Evolutionary conservation across 2,888 invertebrate species (phyloP), one percentile per base, ranked within the genome.

Genomic region (Coenonympha arcania): DNA sequence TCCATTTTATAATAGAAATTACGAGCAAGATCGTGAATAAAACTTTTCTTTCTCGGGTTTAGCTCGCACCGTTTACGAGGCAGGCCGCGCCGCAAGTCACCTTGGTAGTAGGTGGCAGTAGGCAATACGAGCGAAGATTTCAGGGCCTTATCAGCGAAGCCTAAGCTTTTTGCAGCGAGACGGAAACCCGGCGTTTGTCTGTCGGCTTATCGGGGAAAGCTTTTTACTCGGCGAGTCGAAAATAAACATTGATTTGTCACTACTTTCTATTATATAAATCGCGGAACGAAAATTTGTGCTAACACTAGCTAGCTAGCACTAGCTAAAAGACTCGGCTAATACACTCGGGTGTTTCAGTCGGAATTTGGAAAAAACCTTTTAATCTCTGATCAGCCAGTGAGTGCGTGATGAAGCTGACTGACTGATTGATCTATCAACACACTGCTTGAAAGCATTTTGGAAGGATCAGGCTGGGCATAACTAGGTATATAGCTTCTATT

Each of bases 171-270:
- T 61, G 58, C 58, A n/a, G 34, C 47, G 44, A 46, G 56, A 47
- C 60, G 64, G 64, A 65, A 65, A 46, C 54, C 39, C 28, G 41
- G 41, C 62, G 64, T 63, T 65, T 62, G 64, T 63, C 55, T 58
- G 55, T 50, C 47, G 31, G 45, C 60, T 62, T 64, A 63, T 62
- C 64, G 59, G 28, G 6, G 47, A 43, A 40, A 43, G 24, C 48
- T 51, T 51, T 57, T 55, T 57, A 55, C 48, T 33, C 37, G 13
- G 39, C n/a, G 36, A 28, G 11, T 24, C 40, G 41, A 33, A 52
- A 49, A 48, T 49, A 50, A 45, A 50, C 41, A 46, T 50, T 33
- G 45, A 43, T 43, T 43, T 43, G 20, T 43, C 43, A 43, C 43
- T 11, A 28, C 41, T 41, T 36, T 36, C 36, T 36, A 11, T 20